Evolutionary conservation across 2,888 invertebrate genomes (phyloP).

Genomic region (Blastobasis adustella): DNA sequence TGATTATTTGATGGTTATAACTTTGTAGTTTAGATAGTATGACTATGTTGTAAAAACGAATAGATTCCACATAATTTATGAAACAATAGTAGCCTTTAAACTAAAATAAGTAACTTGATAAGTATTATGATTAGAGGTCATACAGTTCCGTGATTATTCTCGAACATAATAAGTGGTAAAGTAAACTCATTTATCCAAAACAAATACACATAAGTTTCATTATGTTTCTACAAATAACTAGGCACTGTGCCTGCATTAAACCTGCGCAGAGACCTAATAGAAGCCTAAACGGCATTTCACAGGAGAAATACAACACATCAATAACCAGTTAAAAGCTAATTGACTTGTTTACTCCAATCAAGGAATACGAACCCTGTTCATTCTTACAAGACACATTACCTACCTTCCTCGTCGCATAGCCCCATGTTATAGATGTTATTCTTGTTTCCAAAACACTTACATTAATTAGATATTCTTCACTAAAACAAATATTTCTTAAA

Average conservation of each 20-base stretch:
- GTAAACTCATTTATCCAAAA: constrained; percentile 29
- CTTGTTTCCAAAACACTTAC: not conserved
- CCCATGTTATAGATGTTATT: constrained; percentile 36
- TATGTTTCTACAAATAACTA: not conserved
- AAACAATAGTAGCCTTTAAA: too few relatives aligned
- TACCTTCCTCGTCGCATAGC: constrained; percentile 60
- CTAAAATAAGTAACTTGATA: too few relatives aligned
- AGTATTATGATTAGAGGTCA: constrained; percentile 49
- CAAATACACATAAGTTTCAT: constrained; percentile 5
- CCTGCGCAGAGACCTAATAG: not conserved
- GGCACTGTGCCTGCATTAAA: not conserved
- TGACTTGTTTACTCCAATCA: constrained; percentile 51
- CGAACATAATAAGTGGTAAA: constrained; percentile 27
- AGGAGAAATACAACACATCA: constrained; percentile 16
- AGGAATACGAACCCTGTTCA: constrained; percentile 11
- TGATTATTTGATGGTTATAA: too few relatives aligned
- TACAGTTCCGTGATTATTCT: constrained; percentile 45
- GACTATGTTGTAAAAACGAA: too few relatives aligned
- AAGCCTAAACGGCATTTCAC: constrained; percentile 3
- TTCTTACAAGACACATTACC: constrained; percentile 22
- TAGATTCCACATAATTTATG: too few relatives aligned
- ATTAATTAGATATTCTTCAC: not conserved
- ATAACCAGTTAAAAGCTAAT: constrained; percentile 31
- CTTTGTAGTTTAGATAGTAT: too few relatives aligned
- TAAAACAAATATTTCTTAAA: constrained; percentile 2